These are phyloP conservation scores for Leucania comma DNA, from an alignment of 2,888 invertebrate genomes.

Conservation along the genomic window DNA sequence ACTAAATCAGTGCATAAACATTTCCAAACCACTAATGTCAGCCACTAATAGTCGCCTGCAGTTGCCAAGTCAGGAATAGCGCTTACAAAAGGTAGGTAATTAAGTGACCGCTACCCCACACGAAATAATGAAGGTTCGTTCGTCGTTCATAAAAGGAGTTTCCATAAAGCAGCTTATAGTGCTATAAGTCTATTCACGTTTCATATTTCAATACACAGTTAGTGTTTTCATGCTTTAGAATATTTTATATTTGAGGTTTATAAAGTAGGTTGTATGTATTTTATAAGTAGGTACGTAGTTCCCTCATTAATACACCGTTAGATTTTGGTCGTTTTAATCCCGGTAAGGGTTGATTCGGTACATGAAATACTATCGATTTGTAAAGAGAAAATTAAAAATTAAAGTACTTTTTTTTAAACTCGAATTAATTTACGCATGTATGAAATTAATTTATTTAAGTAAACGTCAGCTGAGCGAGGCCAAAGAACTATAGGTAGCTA, in stretches of 20 bases:
- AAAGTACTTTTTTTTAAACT: no score
- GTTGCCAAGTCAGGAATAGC: constrained; percentile 51
- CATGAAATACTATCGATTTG: no score
- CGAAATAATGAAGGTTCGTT: constrained; percentile 49
- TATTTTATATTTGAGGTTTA: neutral
- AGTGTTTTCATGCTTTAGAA: constrained; percentile 20
- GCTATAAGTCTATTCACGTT: constrained; percentile 39
- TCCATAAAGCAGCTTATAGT: constrained; percentile 42
- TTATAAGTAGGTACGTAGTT: no score
- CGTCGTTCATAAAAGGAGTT: constrained; percentile 45
- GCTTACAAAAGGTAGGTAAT: constrained; percentile 59
- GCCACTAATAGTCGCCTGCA: constrained; percentile 52
- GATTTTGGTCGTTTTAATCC: no score
- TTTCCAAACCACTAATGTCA: constrained; percentile 36
- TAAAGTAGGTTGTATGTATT: neutral
- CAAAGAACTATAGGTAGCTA: no score
- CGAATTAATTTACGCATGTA: no score
- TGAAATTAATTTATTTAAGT: no score
- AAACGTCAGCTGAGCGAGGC: no score
- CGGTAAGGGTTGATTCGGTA: no score
- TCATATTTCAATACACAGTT: constrained; percentile 43
- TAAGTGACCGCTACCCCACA: constrained; percentile 58
- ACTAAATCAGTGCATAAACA: constrained; percentile 20
- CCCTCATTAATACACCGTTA: no score
- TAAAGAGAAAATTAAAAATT: no score